A percentile compares a stretch with the other conserved stretches of the same genome.
phyloP scores from a whole-genome alignment of 2,113 vertebrate species.

The Prolemur simus region DNA sequence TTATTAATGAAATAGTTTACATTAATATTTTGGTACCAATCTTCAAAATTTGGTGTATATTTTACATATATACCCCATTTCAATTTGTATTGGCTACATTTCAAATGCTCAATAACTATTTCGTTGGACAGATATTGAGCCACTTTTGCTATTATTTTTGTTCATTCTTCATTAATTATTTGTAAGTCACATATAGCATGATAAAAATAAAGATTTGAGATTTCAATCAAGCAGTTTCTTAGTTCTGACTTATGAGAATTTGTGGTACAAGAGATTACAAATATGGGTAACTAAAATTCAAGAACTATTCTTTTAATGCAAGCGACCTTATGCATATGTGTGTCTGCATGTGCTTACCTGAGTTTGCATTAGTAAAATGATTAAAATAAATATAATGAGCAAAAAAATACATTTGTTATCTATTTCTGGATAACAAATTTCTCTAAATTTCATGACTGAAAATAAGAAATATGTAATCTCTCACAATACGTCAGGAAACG shows the following conservation, averaged over 20 bases:
- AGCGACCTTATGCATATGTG: no score
- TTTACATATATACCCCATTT: background rate
- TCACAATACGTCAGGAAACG: no score
- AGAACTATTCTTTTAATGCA: background rate
- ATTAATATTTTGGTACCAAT: background rate
- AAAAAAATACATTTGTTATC: background rate
- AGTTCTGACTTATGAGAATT: background rate
- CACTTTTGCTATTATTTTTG: background rate
- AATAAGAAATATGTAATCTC: background rate
- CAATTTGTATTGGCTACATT: background rate
- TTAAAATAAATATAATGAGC: background rate
- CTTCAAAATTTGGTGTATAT: background rate
- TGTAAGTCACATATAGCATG: background rate
- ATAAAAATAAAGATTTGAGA: background rate
- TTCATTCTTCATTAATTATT: background rate
- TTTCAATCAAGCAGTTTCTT: background rate
- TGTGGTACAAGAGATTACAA: background rate
- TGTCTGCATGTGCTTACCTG: accelerated
- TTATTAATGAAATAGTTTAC: background rate
- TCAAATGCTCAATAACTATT: background rate
- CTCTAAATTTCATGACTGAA: background rate
- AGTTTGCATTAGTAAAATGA: background rate
- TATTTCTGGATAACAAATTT: background rate
- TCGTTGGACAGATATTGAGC: background rate
- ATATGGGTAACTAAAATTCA: background rate